Base-by-base conservation (phyloP, 2,113 vertebrate genomes). In the Tenebrosternarchus preto region DNA sequence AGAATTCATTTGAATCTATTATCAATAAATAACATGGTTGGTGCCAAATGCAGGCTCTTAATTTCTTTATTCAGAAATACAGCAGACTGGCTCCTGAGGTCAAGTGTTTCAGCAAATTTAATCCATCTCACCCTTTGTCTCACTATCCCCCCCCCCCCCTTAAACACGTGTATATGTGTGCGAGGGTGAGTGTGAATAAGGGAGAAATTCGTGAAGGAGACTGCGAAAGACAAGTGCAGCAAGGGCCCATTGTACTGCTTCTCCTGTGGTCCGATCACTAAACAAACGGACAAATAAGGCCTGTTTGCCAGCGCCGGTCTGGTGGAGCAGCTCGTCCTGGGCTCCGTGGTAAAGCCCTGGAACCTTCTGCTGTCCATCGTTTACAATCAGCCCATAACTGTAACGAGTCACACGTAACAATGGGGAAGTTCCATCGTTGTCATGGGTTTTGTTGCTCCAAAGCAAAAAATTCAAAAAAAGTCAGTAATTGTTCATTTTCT, bases 261-360 rank as follows among this genome's bases (percentile, higher is more conserved):
- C 55, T n/a, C 39, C n/a, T 60, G 20, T 60, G 50, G 22, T 29
- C 29, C 6, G 50, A 33, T 29, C 43, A 29, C 36, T 24, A 53
- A 78, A 25, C 53, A 33, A 59, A 31, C 53, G 36, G 50, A 82
- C 76, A 78, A 56, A 73, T 27, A 17, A 59, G 56, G 56, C 53
- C n/a, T 70, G 63, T 75, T 50, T 60, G 12, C n/a, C 15, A 59
- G 61, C 22, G 60, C 70, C 11, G 5, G 25, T 70, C 36, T 69
- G 53, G 7, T 12, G 66, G 53, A 29, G 68, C 39, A 20, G 66
- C 39, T 60, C 8, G 31, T 12, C 0, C 17, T 6, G 57, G 61
- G 22, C 22, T 31, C 61, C 61, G 6, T 22, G n/a, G 59, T 61
- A 27, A 4, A 22, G 59, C 24, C 59, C n/a, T 17, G 16, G 60